Evolutionary conservation across 1,140 invertebrate genomes (phyloP).

Genomic region (Sinella curviseta): DNA sequence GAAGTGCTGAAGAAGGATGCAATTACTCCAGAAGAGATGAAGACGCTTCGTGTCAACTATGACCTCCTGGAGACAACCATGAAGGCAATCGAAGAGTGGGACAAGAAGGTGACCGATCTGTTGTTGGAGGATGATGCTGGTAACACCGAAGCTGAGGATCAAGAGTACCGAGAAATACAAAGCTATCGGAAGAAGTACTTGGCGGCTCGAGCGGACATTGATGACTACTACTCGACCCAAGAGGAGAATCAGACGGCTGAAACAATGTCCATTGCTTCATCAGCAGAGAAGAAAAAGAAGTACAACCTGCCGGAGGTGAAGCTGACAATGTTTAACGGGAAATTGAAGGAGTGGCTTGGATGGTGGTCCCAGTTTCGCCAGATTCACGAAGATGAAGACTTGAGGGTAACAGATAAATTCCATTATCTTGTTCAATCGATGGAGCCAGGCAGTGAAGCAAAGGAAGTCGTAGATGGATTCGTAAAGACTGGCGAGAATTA

Average conservation of each 20-base stretch:
- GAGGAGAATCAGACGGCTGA: too few relatives aligned
- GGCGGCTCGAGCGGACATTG: neutral
- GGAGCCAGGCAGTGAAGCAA: neutral
- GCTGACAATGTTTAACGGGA: neutral
- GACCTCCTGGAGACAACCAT: neutral
- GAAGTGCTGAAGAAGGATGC: neutral
- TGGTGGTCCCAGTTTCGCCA: neutral
- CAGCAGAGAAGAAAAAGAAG: neutral
- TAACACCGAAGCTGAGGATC: neutral
- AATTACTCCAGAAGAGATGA: neutral
- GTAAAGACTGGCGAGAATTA: neutral
- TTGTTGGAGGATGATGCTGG: neutral
- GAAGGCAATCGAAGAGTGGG: neutral
- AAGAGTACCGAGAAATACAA: neutral
- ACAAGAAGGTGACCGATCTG: neutral
- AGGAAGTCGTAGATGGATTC: neutral
- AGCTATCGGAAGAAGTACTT: neutral
- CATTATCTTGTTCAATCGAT: neutral
- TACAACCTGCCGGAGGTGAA: neutral
- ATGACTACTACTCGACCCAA: too few relatives aligned
- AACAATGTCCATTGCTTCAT: neutral
- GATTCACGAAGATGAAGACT: neutral
- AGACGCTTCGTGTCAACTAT: neutral
- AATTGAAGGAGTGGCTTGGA: neutral
- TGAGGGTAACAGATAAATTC: neutral